Percentiles rank a stretch among this genome's conserved stretches.
These are phyloP conservation scores for Drosophila koepferae DNA, from an alignment of 2,888 invertebrate genomes.

Conservation along the genomic window DNA sequence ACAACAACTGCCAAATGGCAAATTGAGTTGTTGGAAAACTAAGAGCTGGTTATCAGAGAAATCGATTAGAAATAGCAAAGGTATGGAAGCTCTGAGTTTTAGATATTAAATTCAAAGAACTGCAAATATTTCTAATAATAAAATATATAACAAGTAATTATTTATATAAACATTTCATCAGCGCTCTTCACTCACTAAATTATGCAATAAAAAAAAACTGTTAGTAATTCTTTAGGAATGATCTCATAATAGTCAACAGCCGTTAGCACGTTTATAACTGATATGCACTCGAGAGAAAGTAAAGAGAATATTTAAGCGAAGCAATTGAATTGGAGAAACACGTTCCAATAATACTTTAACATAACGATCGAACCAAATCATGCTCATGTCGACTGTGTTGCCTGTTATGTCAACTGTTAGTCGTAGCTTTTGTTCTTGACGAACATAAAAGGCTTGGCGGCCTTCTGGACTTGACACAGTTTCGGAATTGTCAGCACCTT, in stretches of 20 bases:
- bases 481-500: not conserved
- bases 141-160: not conserved
- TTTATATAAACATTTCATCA: not conserved
- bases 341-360: constrained; percentile 6
- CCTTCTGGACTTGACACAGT: not conserved
- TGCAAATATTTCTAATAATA: not conserved
- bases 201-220: not conserved
- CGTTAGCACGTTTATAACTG: constrained; percentile 8
- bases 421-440: not conserved
- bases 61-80: constrained; percentile 18
- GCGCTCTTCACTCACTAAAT: not conserved
- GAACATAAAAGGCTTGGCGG: constrained; percentile 5
- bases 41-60: constrained; percentile 16
- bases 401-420: not conserved
- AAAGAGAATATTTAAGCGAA: not conserved
- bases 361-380: not conserved
- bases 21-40: constrained; percentile 13
- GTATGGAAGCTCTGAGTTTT: not conserved
- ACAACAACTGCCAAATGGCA: constrained; percentile 4
- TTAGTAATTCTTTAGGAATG: not conserved
- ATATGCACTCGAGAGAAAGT: constrained; percentile 7
- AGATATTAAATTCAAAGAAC: not conserved
- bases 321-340: constrained; percentile 3
- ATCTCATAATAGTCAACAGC: not conserved
- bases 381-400: not conserved